phyloP scores from a whole-genome alignment of 2,113 vertebrate genomes.

The Ictalurus punctatus region DNA sequence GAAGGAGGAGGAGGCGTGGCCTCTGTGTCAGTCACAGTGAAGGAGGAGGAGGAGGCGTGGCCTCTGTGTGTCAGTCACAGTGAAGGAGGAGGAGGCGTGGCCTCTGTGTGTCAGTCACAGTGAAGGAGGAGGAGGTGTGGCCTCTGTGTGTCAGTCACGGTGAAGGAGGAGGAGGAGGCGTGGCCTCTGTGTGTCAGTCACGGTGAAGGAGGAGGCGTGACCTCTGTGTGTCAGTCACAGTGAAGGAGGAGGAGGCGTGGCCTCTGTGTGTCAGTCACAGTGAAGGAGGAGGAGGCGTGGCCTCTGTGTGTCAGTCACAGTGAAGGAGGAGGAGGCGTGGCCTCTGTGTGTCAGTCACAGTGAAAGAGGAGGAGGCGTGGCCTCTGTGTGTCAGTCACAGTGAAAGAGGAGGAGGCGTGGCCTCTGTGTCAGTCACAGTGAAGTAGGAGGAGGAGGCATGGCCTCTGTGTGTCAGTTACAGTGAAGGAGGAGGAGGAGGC shows the following conservation, averaged over 20 bases:
- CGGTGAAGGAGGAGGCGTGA: too few relatives aligned
- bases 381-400: not conserved
- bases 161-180: not conserved
- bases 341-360: not conserved
- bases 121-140: not conserved
- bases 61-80: not conserved
- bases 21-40: too few relatives aligned
- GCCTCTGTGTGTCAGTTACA: not conserved
- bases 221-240: too few relatives aligned
- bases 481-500: not conserved
- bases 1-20: too few relatives aligned
- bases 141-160: not conserved
- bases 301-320: not conserved
- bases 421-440: not conserved
- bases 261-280: not conserved
- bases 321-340: not conserved
- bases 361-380: not conserved
- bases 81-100: not conserved
- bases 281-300: not conserved
- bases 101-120: not conserved
- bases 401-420: not conserved
- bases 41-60: too few relatives aligned
- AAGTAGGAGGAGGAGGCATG: not conserved
- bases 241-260: too few relatives aligned
- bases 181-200: too few relatives aligned